phyloP scores from a whole-genome alignment of 2,113 vertebrate genomes.

The Cervus canadensis region DNA sequence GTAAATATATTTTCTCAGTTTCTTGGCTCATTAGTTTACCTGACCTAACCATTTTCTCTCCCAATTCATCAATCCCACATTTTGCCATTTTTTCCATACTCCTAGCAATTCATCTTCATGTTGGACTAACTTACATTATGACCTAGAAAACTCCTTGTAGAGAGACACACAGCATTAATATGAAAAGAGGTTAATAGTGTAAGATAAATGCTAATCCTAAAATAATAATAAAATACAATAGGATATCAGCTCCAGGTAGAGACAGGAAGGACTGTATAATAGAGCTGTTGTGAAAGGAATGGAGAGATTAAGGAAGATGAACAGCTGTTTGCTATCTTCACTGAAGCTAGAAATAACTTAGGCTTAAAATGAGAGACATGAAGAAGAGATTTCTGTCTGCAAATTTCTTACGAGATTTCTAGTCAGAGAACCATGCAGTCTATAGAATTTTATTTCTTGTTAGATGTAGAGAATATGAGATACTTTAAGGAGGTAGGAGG shows the following conservation, averaged over 20 bases:
- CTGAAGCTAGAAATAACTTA: constrained; percentile 30
- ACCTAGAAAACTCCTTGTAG: neutral
- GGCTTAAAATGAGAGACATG: constrained; percentile 12
- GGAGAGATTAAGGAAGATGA: neutral
- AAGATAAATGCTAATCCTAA: neutral
- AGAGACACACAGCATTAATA: neutral
- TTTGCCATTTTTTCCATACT: neutral
- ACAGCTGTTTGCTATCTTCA: constrained; percentile 8
- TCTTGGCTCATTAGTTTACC: constrained; percentile 10
- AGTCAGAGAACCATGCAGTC: neutral
- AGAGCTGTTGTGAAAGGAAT: neutral
- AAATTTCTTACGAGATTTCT: constrained; percentile 1
- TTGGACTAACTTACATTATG: neutral
- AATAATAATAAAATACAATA: constrained; percentile 10
- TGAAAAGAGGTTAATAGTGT: neutral
- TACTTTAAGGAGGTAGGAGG: neutral
- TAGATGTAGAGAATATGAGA: neutral
- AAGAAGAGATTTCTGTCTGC: neutral
- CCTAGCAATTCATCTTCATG: neutral
- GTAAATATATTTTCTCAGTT: constrained; percentile 10
- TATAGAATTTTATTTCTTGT: neutral
- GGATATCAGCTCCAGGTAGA: neutral
- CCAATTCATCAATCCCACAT: neutral
- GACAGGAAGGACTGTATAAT: neutral
- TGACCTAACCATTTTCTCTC: neutral